Percentiles rank a stretch among this genome's conserved stretches.
Evolutionary conservation across 2,888 invertebrate genomes (phyloP).

Genomic region (Yponomeuta evonymella): DNA sequence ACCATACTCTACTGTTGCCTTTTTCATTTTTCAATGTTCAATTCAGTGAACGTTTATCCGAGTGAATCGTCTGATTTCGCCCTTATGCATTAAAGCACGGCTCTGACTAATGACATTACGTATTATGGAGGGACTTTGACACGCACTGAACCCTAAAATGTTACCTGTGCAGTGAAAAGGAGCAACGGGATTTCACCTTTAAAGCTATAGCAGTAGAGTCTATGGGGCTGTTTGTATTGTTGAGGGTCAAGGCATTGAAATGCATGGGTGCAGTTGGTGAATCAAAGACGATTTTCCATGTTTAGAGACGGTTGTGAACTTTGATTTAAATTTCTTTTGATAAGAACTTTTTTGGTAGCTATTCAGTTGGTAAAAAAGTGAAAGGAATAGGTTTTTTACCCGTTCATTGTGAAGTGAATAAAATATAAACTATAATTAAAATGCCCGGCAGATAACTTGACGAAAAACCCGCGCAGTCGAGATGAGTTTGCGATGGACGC

Average conservation of each 20-base stretch:
- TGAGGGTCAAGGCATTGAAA: conserved; percentile 15
- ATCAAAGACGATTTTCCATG: conserved; percentile 8
- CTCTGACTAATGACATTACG: conserved; percentile 4
- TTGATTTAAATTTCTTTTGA: neutral
- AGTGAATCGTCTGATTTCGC: too few relatives aligned
- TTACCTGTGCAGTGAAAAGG: neutral
- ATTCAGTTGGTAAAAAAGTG: too few relatives aligned
- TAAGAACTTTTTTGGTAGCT: too few relatives aligned
- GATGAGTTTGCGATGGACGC: too few relatives aligned
- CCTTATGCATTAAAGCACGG: neutral
- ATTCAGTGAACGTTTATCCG: too few relatives aligned
- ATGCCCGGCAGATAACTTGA: too few relatives aligned
- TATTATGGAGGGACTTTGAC: neutral
- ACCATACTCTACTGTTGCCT: too few relatives aligned
- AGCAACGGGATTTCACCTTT: neutral
- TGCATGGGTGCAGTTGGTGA: conserved; percentile 15
- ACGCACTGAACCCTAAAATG: conserved; percentile 6
- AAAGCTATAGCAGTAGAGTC: neutral
- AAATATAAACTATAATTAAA: too few relatives aligned
- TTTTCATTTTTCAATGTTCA: too few relatives aligned
- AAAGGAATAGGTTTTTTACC: too few relatives aligned
- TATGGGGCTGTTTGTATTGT: neutral
- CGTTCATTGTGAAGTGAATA: too few relatives aligned
- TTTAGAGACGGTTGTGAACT: neutral
- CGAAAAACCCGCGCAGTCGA: too few relatives aligned